phyloP scores from a whole-genome alignment of 2,888 invertebrate species.

The Amblyjoppa fuscipennis region DNA sequence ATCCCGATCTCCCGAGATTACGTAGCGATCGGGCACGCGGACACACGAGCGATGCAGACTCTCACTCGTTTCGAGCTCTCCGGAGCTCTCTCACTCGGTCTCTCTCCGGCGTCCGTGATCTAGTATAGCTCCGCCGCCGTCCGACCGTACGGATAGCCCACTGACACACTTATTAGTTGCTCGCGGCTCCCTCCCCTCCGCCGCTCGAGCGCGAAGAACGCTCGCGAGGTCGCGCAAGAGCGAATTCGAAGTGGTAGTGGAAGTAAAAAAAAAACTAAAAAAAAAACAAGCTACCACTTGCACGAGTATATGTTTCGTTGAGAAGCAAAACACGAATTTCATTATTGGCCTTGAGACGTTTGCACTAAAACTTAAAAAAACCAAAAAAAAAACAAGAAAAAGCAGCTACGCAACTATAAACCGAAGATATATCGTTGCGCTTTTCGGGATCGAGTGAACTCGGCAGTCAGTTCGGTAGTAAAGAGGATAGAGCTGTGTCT shows the following conservation, averaged over 20 bases:
- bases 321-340: neutral
- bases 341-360: neutral
- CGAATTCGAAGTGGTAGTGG: neutral
- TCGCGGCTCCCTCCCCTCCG: conserved; percentile 20
- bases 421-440: neutral
- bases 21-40: neutral
- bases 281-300: neutral
- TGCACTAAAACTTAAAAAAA: neutral
- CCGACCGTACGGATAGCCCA: conserved; percentile 62
- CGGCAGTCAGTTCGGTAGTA: neutral
- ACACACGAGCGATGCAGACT: conserved; percentile 8
- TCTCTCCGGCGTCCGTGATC: conserved; percentile 46
- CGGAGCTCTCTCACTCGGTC: neutral
- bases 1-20: neutral
- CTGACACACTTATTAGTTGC: conserved; percentile 68
- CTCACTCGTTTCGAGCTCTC: conserved; percentile 30
- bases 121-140: conserved; percentile 17
- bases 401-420: neutral
- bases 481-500: conserved; percentile 2
- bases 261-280: neutral
- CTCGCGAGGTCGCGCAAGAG: conserved; percentile 31
- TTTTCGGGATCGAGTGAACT: neutral
- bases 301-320: neutral
- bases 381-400: neutral
- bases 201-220: conserved; percentile 33